Conservation (phyloP, 2,888 invertebrate species). For the Hypomecis atomaria region DNA sequence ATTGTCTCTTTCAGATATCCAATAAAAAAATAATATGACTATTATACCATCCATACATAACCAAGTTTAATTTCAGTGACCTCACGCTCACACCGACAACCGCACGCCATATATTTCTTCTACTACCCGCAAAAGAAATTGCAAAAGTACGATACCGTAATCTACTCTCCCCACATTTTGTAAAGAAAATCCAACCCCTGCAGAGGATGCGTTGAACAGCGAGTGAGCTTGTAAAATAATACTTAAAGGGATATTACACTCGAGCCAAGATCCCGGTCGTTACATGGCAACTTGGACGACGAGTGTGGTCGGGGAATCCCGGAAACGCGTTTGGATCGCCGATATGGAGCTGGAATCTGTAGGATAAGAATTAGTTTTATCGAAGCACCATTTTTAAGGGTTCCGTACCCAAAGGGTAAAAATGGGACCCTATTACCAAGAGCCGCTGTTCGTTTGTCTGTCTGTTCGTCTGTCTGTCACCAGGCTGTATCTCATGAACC, state of each 20-base stretch:
- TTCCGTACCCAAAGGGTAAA: no score
- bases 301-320: conserved; percentile 42
- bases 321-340: conserved; percentile 29
- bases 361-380: conserved; percentile 1
- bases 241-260: conserved; percentile 47
- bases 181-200: conserved; percentile 16
- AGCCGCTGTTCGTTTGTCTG: no score
- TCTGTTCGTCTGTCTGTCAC: no score
- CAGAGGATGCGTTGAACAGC: conserved; percentile 24
- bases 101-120: not conserved
- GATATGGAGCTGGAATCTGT: conserved; percentile 10
- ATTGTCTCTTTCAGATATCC: no score
- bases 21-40: no score
- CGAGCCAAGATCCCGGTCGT: conserved; percentile 44
- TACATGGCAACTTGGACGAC: conserved; percentile 47
- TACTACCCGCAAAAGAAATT: not conserved
- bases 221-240: conserved; percentile 42
- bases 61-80: no score
- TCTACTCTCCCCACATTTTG: conserved; percentile 1
- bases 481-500: no score
- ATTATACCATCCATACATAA: no score
- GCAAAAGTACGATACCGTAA: not conserved
- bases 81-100: not conserved
- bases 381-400: no score
- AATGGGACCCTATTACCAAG: no score